Percentiles rank a stretch among this genome's conserved stretches.
phyloP scores from a whole-genome alignment of 2,113 vertebrate genomes.

The Capreolus pygargus region DNA sequence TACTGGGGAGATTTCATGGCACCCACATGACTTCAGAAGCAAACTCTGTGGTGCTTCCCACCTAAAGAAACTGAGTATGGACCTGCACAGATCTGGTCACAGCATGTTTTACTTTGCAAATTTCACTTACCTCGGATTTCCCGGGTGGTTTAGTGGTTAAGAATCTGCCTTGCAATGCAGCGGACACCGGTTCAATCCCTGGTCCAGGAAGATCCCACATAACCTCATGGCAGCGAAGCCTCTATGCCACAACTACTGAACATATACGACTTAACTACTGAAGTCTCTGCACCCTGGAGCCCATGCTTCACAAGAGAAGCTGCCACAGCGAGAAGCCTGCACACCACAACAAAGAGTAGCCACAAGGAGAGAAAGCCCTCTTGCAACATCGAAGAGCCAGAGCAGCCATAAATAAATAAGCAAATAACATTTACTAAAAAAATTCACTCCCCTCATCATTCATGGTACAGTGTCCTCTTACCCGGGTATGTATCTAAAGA shows the following conservation, averaged over 20 bases:
- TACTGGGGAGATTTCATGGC: background rate
- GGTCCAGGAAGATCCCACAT: background rate
- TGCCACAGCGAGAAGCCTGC: background rate
- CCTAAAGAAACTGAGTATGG: background rate
- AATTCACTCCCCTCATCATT: background rate
- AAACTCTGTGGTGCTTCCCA: background rate
- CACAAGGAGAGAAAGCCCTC: background rate
- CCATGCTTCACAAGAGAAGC: background rate
- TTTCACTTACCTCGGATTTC: background rate
- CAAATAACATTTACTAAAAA: background rate
- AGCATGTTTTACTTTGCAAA: too few relatives aligned
- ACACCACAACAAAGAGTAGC: accelerated
- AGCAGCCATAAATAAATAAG: background rate
- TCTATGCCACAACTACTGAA: background rate
- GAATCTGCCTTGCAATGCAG: background rate
- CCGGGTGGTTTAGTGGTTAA: background rate
- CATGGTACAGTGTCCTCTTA: background rate
- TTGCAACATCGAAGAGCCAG: background rate
- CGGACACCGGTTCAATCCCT: background rate
- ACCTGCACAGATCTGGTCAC: background rate
- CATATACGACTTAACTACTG: background rate
- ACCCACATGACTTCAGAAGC: background rate
- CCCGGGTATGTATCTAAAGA: background rate
- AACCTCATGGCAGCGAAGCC: background rate
- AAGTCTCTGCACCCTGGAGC: background rate